Percentiles rank a stretch among this genome's conserved stretches.
phyloP scores from a whole-genome alignment of 2,113 vertebrate species.

The Rostratula benghalensis region DNA sequence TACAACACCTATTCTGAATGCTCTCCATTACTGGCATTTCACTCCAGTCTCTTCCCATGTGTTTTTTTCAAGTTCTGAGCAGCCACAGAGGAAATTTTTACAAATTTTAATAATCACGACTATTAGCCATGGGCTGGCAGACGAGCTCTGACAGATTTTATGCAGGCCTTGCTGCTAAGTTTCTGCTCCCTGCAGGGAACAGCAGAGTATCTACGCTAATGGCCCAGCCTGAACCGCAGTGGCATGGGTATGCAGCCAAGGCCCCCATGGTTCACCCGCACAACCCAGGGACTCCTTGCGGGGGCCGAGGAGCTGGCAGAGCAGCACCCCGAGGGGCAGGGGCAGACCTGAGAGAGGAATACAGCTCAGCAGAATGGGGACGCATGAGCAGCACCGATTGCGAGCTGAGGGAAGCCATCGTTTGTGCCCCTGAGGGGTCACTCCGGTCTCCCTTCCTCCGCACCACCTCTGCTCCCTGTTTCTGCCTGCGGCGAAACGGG shows the following conservation, averaged over 20 bases:
- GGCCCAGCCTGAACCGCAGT: background rate
- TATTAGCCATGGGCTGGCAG: background rate
- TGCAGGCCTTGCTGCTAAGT: background rate
- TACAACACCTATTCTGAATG: background rate
- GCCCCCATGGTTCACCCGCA: rapidly evolving
- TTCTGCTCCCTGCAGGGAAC: background rate
- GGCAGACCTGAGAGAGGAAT: background rate
- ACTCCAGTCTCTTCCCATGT: background rate
- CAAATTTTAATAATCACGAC: background rate
- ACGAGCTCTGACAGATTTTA: background rate
- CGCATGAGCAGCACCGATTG: rapidly evolving
- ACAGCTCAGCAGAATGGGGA: background rate
- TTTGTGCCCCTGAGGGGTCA: background rate
- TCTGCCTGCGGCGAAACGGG: background rate
- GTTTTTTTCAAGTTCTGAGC: background rate
- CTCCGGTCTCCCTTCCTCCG: too few relatives aligned
- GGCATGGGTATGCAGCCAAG: background rate
- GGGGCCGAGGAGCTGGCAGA: background rate
- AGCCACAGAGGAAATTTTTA: background rate
- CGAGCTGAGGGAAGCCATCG: rapidly evolving
- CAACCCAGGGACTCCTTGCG: background rate
- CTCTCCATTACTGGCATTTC: background rate
- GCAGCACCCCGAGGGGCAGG: background rate
- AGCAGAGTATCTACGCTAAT: background rate
- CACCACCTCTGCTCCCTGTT: rapidly evolving